phyloP scores from a whole-genome alignment of 2,113 vertebrate genomes.

The Piprites chloris region DNA sequence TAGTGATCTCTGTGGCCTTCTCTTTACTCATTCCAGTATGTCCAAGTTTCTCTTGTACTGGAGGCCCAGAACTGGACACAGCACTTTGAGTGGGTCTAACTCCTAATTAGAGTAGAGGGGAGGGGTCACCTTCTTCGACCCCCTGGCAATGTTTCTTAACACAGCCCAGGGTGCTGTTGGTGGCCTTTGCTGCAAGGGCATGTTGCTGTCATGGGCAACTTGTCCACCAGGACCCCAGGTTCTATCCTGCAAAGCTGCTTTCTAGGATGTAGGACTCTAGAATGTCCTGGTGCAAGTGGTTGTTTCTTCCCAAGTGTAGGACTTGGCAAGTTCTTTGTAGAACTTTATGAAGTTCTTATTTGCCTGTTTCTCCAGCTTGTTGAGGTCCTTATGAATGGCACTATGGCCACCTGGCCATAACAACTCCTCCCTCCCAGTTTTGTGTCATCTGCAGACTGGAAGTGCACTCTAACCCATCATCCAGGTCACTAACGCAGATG shows the following conservation, averaged over 20 bases:
- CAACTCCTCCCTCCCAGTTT: not conserved
- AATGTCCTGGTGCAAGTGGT: not conserved
- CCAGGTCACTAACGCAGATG: not conserved
- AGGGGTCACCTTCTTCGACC: not conserved
- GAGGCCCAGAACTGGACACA: not conserved
- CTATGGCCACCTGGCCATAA: not conserved
- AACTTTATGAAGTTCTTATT: not conserved
- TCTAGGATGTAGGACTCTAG: not conserved
- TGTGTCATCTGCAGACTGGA: not conserved
- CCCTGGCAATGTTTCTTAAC: not conserved
- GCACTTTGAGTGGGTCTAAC: not conserved
- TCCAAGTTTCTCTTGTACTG: not conserved
- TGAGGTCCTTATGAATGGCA: not conserved
- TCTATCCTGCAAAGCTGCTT: not conserved
- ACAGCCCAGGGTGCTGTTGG: not conserved
- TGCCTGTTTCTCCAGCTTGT: not conserved
- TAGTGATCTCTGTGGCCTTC: not conserved
- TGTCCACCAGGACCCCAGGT: not conserved
- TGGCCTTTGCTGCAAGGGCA: not conserved
- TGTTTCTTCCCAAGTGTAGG: not conserved
- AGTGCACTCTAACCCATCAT: not conserved
- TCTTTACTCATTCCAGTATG: not conserved
- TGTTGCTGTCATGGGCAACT: rapidly evolving
- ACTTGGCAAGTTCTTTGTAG: not conserved
- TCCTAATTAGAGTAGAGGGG: not conserved